Conservation (phyloP, 37 sponge, comb jelly and placozoan genomes). For the Tethya wilhelma region DNA sequence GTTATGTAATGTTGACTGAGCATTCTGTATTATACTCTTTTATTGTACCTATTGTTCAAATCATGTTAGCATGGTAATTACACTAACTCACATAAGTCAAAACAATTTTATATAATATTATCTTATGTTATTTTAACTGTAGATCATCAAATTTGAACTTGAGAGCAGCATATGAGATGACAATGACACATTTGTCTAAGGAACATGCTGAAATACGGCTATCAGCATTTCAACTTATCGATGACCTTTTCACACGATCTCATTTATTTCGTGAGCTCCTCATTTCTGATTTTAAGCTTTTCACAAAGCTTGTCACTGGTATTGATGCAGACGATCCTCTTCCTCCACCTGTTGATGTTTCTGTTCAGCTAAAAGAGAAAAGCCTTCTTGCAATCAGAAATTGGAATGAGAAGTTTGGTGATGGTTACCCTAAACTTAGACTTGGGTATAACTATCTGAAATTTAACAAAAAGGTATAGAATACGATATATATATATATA, state of each 20-base stretch:
- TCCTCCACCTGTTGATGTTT: conserved; percentile 72
- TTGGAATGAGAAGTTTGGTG: conserved; percentile 83
- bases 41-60: too few species aligned
- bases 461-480: conserved; percentile 64
- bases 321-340: conserved; percentile 61
- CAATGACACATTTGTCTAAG: conserved; percentile 62
- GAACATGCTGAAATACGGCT: conserved; percentile 83
- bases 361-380: conserved; percentile 63
- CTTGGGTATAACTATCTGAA: conserved; percentile 82
- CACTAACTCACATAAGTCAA: background rate
- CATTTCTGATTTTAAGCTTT: conserved; percentile 47
- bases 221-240: conserved; percentile 62
- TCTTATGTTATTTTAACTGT: background rate
- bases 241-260: conserved; percentile 74
- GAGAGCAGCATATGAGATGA: conserved; percentile 27
- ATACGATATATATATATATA: background rate
- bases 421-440: conserved; percentile 76
- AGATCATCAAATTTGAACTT: conserved; percentile 69
- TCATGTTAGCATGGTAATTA: background rate
- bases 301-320: conserved; percentile 52
- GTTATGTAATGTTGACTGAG: too few species aligned
- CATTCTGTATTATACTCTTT: too few species aligned
- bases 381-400: conserved; percentile 66
- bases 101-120: too few species aligned
- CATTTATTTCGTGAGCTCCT: conserved; percentile 78